Conservation (phyloP, 1,140 invertebrate species). For the Euwallacea similis region DNA sequence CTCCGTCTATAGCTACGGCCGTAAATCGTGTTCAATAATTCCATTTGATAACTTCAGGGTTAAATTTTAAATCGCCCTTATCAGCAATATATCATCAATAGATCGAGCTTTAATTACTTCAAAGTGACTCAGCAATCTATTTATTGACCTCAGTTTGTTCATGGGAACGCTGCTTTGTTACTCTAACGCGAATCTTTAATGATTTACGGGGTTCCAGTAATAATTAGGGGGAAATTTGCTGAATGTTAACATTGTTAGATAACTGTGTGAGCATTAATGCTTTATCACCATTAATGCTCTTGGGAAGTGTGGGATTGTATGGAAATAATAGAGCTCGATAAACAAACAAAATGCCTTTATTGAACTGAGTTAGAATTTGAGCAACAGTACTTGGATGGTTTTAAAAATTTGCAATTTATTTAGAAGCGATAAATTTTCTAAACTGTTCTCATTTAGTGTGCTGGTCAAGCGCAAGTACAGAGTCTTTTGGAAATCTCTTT, state of each 20-base stretch:
- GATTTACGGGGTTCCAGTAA: constrained; percentile 1
- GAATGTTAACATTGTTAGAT: not conserved
- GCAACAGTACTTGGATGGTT: too few relatives aligned
- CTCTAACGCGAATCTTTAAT: constrained; percentile 1
- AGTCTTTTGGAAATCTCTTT: too few relatives aligned
- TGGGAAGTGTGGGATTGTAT: too few relatives aligned
- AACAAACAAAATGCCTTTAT: too few relatives aligned
- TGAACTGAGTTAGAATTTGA: too few relatives aligned
- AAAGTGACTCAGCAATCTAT: not conserved
- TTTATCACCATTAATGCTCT: too few relatives aligned
- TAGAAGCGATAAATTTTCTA: too few relatives aligned
- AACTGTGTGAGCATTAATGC: too few relatives aligned
- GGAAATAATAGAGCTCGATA: too few relatives aligned
- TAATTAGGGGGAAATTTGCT: not conserved
- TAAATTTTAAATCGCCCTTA: not conserved
- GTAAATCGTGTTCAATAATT: not conserved
- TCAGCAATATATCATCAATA: not conserved
- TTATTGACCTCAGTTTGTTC: not conserved
- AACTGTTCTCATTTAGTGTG: too few relatives aligned
- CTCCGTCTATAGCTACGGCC: not conserved
- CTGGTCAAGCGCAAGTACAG: too few relatives aligned
- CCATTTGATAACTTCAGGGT: not conserved
- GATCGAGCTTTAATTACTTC: constrained; percentile 3
- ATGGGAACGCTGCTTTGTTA: not conserved
- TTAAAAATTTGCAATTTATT: too few relatives aligned